These are phyloP conservation scores for Catamblyrhynchus diadema DNA, from an alignment of 2,797 vertebrate genomes.

Conservation along the genomic window DNA sequence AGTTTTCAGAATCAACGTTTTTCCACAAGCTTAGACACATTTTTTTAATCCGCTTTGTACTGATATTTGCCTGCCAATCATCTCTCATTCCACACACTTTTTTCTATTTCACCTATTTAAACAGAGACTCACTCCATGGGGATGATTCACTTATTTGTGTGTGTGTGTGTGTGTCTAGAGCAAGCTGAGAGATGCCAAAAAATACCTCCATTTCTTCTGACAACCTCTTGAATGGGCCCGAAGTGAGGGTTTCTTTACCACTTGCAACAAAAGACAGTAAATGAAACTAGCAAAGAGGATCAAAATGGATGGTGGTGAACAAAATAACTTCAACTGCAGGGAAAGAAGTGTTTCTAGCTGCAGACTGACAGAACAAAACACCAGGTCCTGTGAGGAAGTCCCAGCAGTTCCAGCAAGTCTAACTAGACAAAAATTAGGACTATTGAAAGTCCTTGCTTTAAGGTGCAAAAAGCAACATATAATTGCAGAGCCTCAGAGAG, in stretches of 20 bases:
- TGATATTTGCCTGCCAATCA: background rate
- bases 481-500: background rate
- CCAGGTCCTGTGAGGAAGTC: background rate
- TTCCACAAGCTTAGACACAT: background rate
- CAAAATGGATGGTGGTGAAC: background rate
- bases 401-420: background rate
- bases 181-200: background rate
- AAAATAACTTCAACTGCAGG: background rate
- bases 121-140: background rate
- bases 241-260: background rate
- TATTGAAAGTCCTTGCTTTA: background rate
- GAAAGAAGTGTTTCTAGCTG: background rate
- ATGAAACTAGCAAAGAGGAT: background rate
- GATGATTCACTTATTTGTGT: background rate
- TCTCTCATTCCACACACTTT: background rate
- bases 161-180: background rate
- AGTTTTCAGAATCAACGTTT: accelerated
- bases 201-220: background rate
- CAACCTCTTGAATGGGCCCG: background rate
- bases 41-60: background rate
- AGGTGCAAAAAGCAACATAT: background rate
- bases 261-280: background rate
- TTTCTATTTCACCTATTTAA: background rate
- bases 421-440: background rate
- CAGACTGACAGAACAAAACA: background rate